phyloP scores from a whole-genome alignment of 92 coral and sea anemone species.

The Hydrozoanthus gracilis region DNA sequence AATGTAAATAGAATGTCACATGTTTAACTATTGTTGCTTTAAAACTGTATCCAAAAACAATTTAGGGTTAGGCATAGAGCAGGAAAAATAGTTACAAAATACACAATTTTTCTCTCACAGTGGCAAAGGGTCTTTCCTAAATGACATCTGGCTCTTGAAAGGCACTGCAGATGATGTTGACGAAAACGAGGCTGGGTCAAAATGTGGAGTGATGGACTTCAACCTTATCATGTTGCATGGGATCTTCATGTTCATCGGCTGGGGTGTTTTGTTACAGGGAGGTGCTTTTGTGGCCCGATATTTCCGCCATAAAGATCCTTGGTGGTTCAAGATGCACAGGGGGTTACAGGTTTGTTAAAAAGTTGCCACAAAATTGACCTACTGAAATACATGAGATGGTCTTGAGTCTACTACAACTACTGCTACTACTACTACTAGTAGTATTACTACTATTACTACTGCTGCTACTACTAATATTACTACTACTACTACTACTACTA shows the following conservation, averaged over 20 bases:
- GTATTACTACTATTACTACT: no score
- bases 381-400: no score
- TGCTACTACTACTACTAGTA: no score
- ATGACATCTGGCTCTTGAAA: conserved; percentile 88
- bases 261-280: conserved; percentile 92
- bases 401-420: no score
- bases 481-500: no score
- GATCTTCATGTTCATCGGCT: conserved; percentile 96
- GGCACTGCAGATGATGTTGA: conserved; percentile 80
- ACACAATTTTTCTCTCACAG: not conserved
- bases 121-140: conserved; percentile 54
- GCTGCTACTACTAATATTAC: no score
- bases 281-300: conserved; percentile 97
- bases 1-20: no score
- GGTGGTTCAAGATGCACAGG: conserved; percentile 99
- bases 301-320: conserved; percentile 87
- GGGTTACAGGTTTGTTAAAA: conserved; percentile 73
- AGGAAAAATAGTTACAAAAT: no score
- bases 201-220: conserved; percentile 76
- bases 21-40: no score
- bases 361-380: no score
- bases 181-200: conserved; percentile 62
- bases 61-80: no score
- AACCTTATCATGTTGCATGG: conserved; percentile 89
- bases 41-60: no score